phyloP scores from a whole-genome alignment of 1,140 invertebrate genomes.

The Drosophila paulistorum region DNA sequence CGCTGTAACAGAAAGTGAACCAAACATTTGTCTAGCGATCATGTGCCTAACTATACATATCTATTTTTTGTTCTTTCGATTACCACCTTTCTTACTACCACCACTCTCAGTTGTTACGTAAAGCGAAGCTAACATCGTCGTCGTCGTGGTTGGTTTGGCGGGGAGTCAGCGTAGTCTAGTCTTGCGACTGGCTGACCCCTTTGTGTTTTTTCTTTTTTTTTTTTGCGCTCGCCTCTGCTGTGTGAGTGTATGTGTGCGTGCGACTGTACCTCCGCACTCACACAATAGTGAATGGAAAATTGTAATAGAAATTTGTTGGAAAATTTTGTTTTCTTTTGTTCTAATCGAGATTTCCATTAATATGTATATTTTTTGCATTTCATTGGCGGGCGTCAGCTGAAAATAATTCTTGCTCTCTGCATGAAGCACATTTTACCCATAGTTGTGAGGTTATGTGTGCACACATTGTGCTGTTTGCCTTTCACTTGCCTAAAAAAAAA shows the following conservation, averaged over 20 bases:
- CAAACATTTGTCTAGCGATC: slow-evolving; percentile 41
- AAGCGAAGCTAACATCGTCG: slow-evolving; percentile 74
- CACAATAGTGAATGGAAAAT: slow-evolving; percentile 39
- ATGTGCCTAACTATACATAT: slow-evolving; percentile 60
- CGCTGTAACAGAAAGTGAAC: slow-evolving; percentile 15
- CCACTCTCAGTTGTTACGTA: slow-evolving; percentile 71
- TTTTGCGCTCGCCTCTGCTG: slow-evolving; percentile 37
- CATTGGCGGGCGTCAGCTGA: slow-evolving; percentile 13
- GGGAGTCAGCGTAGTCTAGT: slow-evolving; percentile 50
- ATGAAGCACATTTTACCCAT: slow-evolving; percentile 67
- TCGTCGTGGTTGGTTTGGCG: slow-evolving; percentile 49
- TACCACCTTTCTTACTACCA: slow-evolving; percentile 63
- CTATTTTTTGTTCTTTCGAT: slow-evolving; percentile 45
- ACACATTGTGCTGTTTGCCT: slow-evolving; percentile 38
- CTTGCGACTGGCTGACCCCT: slow-evolving; percentile 62
- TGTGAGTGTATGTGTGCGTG: slow-evolving; percentile 65
- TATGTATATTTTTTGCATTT: slow-evolving; percentile 18
- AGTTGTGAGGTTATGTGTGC: slow-evolving; percentile 71
- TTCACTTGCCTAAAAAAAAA: slow-evolving; percentile 69
- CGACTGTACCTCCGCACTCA: slow-evolving; percentile 74
- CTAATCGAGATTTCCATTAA: slow-evolving; percentile 33
- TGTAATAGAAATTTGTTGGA: slow-evolving; percentile 59
- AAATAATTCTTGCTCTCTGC: slow-evolving; percentile 40
- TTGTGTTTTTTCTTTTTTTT: slow-evolving; percentile 46
- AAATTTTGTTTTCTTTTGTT: slow-evolving; percentile 32